Evolutionary conservation across 2,113 vertebrate species (phyloP).

Genomic region (Limnothrissa miodon): DNA sequence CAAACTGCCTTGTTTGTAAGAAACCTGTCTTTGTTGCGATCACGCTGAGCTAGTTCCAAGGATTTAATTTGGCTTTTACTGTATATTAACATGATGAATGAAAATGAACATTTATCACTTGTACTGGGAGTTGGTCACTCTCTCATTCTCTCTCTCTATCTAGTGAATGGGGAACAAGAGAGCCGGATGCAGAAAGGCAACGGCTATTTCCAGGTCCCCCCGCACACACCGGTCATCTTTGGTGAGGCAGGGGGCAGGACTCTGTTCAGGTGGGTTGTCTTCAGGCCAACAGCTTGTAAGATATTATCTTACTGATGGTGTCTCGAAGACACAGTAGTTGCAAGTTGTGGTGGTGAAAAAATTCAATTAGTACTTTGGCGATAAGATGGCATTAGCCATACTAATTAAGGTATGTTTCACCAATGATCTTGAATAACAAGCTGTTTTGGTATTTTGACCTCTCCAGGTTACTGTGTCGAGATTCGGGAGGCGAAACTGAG

Average conservation of each 20-base stretch:
- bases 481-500: constrained; percentile 96
- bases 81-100: too few species aligned
- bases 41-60: too few species aligned
- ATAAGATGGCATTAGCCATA: background rate
- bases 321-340: background rate
- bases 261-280: constrained; percentile 81
- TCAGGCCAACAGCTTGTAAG: background rate
- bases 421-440: too few species aligned
- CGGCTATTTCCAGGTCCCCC: constrained; percentile 97
- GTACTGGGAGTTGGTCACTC: background rate
- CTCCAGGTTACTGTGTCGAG: constrained; percentile 90
- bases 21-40: too few species aligned
- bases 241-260: constrained; percentile 96
- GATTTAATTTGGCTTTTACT: too few species aligned
- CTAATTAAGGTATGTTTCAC: background rate
- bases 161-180: constrained; percentile 95
- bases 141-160: background rate
- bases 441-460: background rate
- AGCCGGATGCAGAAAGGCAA: constrained; percentile 95
- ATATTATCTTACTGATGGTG: background rate
- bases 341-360: background rate
- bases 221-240: constrained; percentile 97
- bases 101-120: background rate
- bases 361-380: background rate
- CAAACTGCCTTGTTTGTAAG: background rate